Percentiles rank a stretch among this genome's conserved stretches.
Evolutionary conservation across 1,140 invertebrate genomes (phyloP).

Genomic region (Acyrthosiphon pisum): DNA sequence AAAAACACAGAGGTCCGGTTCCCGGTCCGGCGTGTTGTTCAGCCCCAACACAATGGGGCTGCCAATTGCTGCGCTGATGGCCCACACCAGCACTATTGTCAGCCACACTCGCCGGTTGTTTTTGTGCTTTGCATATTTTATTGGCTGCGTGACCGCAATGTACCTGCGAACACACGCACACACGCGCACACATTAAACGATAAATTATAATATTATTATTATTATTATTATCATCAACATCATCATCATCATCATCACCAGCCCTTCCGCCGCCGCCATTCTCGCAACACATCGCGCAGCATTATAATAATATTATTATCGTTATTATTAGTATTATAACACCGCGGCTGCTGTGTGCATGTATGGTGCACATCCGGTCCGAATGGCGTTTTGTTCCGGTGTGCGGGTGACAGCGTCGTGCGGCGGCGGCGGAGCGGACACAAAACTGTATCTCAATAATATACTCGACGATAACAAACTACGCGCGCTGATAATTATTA

Average conservation of each 20-base stretch:
- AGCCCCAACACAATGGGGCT: slow-evolving; percentile 95
- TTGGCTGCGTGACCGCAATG: slow-evolving; percentile 97
- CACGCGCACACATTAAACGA: neutral
- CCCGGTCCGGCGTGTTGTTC: slow-evolving; percentile 84
- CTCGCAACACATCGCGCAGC: neutral
- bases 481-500: neutral
- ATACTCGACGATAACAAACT: neutral
- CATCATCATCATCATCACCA: too few species aligned
- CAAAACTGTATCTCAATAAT: too few species aligned
- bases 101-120: slow-evolving; percentile 93
- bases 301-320: neutral
- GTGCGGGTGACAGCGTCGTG: neutral
- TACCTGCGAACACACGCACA: slow-evolving; percentile 74
- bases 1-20: slow-evolving; percentile 87
- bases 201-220: neutral
- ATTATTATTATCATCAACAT: neutral
- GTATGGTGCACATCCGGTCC: neutral
- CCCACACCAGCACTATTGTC: slow-evolving; percentile 96
- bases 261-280: neutral
- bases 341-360: neutral
- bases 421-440: too few species aligned
- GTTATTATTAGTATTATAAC: neutral
- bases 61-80: slow-evolving; percentile 94
- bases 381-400: neutral
- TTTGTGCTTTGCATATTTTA: slow-evolving; percentile 98